phyloP scores from a whole-genome alignment of 2,113 vertebrate genomes.

The Aix galericulata region DNA sequence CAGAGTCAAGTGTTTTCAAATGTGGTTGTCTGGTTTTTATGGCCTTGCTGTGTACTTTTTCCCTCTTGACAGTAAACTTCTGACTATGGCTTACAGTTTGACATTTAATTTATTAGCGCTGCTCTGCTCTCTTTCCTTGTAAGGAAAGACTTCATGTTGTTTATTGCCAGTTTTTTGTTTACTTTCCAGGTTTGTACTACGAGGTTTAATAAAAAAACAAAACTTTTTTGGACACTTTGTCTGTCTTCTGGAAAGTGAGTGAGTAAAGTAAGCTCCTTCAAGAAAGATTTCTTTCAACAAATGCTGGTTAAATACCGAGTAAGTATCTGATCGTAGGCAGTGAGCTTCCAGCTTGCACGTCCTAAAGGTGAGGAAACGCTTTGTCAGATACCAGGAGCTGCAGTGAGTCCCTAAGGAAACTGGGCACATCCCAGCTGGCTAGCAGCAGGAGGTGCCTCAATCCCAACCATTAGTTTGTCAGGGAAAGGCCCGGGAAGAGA shows the following conservation, averaged over 20 bases:
- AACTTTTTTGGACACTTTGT: conserved; percentile 87
- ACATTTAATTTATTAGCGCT: conserved; percentile 99
- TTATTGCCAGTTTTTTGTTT: conserved; percentile 98
- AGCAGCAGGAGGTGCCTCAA: background rate
- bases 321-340: background rate
- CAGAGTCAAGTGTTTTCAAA: conserved; percentile 93
- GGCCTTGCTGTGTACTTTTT: conserved; percentile 89
- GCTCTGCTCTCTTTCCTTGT: conserved; percentile 89
- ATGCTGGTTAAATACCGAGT: background rate
- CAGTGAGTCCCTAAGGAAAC: background rate
- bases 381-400: background rate
- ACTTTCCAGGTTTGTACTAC: conserved; percentile 99
- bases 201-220: conserved; percentile 96
- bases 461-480: background rate
- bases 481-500: background rate
- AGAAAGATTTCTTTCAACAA: background rate
- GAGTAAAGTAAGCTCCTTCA: conserved; percentile 2
- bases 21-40: conserved; percentile 97
- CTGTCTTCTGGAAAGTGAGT: conserved; percentile 76
- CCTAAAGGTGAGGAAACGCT: background rate
- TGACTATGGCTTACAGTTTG: conserved; percentile 92
- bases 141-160: conserved; percentile 94
- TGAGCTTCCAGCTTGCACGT: background rate
- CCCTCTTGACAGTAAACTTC: conserved; percentile 91
- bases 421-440: background rate